A percentile compares a stretch with the other conserved stretches of the same genome.
phyloP scores from a whole-genome alignment of 2,888 invertebrate genomes.

The Hedychridium roseum region DNA sequence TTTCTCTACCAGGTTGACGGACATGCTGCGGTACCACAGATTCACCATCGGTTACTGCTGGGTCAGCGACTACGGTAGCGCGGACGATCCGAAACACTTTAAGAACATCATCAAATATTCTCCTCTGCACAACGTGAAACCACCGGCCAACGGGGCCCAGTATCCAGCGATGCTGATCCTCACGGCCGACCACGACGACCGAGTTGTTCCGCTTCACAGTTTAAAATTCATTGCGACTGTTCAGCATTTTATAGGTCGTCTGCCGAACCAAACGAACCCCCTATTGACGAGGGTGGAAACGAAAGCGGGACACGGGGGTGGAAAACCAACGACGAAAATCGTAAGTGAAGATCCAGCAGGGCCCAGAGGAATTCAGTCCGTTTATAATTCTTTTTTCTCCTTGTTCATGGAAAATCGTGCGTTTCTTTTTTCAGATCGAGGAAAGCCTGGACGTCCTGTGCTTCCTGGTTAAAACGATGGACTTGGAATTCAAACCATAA shows the following conservation, averaged over 20 bases:
- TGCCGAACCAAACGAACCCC: conserved; percentile 80
- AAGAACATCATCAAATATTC: conserved; percentile 86
- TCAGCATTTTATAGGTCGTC: conserved; percentile 76
- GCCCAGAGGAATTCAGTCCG: too few relatives aligned
- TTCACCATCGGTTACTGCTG: conserved; percentile 98
- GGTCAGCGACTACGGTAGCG: conserved; percentile 94
- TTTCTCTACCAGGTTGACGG: conserved; percentile 79
- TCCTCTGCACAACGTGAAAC: conserved; percentile 88
- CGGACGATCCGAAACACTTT: conserved; percentile 88
- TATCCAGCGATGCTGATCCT: conserved; percentile 92
- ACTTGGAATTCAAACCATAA: conserved; percentile 68
- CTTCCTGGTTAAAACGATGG: conserved; percentile 80
- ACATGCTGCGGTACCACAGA: conserved; percentile 97
- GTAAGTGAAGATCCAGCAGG: conserved; percentile 68
- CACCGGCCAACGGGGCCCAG: conserved; percentile 70
- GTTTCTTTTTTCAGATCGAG: conserved; percentile 78
- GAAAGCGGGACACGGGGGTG: conserved; percentile 96
- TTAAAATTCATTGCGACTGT: conserved; percentile 93
- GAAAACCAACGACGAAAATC: conserved; percentile 94
- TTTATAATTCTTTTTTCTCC: conserved; percentile 5
- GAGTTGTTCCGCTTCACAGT: conserved; percentile 97
- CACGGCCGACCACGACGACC: conserved; percentile 98
- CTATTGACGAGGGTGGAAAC: conserved; percentile 90
- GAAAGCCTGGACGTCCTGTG: conserved; percentile 90
- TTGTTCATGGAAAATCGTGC: background rate